These are phyloP conservation scores for Drosophila ustulata DNA, from an alignment of 2,888 invertebrate species.

Conservation along the genomic window DNA sequence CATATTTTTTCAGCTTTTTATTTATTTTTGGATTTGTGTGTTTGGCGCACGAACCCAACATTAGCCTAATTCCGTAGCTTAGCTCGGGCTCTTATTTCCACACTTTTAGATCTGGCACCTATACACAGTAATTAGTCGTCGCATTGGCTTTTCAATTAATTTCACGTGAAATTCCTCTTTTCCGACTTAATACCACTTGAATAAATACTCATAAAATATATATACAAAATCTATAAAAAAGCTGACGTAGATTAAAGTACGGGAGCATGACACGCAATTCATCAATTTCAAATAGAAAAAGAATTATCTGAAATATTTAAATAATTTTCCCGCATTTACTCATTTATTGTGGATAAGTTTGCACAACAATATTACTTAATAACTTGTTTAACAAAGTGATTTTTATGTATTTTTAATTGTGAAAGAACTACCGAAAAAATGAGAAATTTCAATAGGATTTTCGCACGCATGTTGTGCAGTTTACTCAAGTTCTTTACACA, in stretches of 20 bases:
- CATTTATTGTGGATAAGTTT: background rate
- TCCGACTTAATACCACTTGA: constrained; percentile 48
- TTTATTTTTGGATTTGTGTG: background rate
- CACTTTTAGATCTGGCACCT: constrained; percentile 27
- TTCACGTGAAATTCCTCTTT: constrained; percentile 25
- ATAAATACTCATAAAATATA: constrained; percentile 27
- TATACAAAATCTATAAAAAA: background rate
- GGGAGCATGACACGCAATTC: background rate
- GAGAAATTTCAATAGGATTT: background rate
- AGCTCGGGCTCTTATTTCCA: constrained; percentile 27
- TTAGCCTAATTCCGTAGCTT: constrained; percentile 47
- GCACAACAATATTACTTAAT: background rate
- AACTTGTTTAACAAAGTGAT: background rate
- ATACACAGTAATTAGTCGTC: constrained; percentile 47
- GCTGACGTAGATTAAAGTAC: background rate
- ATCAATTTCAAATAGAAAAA: background rate
- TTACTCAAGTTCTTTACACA: background rate
- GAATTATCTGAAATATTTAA: background rate
- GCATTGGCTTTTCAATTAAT: constrained; percentile 57
- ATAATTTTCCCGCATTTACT: background rate
- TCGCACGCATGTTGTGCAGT: background rate
- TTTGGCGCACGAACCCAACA: constrained; percentile 35
- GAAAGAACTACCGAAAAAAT: background rate
- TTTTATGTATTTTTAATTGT: background rate
- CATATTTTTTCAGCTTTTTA: constrained; percentile 13